A percentile compares a stretch with the other conserved stretches of the same genome.
These are phyloP conservation scores for Hyposmocoma kahamanoa DNA, from an alignment of 1,140 invertebrate species.

Conservation along the genomic window DNA sequence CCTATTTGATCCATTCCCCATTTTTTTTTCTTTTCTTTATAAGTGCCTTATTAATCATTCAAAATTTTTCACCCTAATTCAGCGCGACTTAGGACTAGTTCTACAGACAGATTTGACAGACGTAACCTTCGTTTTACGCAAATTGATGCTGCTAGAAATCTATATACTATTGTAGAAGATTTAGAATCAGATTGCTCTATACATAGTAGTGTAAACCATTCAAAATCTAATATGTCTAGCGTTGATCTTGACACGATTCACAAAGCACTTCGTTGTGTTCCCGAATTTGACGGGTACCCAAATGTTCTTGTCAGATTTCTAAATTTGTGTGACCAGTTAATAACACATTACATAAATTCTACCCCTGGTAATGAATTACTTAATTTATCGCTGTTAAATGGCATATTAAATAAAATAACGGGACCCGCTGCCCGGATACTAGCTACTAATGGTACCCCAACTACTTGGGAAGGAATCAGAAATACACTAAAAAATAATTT, in stretches of 20 bases:
- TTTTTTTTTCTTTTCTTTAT: background rate
- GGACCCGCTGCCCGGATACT: background rate
- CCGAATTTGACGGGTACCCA: background rate
- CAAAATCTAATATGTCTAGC: background rate
- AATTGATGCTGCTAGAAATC: background rate
- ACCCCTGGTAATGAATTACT: constrained; percentile 2
- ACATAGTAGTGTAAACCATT: background rate
- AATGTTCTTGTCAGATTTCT: constrained; percentile 3
- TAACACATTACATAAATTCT: background rate
- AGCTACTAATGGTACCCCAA: background rate
- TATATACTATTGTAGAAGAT: background rate
- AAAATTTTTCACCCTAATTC: constrained; percentile 7
- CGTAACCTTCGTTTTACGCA: background rate
- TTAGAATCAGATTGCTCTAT: background rate
- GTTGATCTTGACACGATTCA: constrained; percentile 5
- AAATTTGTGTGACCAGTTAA: constrained; percentile 1
- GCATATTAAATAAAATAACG: constrained; percentile 4
- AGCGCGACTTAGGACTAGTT: background rate
- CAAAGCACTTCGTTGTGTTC: constrained; percentile 1
- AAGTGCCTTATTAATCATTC: background rate
- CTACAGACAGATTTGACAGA: background rate
- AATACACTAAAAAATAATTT: constrained; percentile 4
- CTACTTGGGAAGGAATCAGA: constrained; percentile 1
- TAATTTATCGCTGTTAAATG: background rate
- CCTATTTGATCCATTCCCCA: background rate